A percentile compares a stretch with the other conserved stretches of the same genome.
Conservation (phyloP, 2,797 vertebrate species). For the Myotis planiceps region DNA sequence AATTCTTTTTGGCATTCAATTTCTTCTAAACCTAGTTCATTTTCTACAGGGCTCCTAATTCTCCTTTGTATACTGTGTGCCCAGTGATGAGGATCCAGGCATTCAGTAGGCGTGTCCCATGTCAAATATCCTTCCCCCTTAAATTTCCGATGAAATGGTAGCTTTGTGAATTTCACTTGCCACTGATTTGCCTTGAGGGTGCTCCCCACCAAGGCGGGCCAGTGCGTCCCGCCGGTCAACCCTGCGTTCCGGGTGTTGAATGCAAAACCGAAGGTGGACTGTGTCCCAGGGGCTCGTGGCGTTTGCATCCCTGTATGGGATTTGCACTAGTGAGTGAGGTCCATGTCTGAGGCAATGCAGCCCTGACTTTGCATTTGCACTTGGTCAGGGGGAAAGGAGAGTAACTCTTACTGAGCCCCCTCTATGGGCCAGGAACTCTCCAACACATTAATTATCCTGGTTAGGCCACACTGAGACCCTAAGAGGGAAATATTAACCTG, state of each 20-base stretch:
- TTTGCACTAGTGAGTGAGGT: background rate
- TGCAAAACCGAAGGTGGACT: background rate
- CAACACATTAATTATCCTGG: accelerated
- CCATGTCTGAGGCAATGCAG: background rate
- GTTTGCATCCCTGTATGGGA: background rate
- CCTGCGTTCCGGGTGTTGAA: background rate
- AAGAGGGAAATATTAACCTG: background rate
- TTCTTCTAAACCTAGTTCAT: background rate
- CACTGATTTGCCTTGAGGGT: background rate
- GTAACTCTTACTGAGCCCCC: background rate
- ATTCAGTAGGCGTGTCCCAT: background rate
- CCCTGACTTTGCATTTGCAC: background rate
- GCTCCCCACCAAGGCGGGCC: background rate
- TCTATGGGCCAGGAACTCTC: background rate
- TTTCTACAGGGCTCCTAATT: constrained; percentile 6
- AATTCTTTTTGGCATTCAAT: constrained; percentile 47
- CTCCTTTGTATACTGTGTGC: background rate
- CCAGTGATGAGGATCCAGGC: background rate
- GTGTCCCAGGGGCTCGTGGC: background rate
- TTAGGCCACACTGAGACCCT: background rate
- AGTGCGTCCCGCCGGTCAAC: background rate
- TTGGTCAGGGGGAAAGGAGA: background rate
- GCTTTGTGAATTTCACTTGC: background rate
- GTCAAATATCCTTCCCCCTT: background rate
- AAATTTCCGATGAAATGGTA: background rate